phyloP scores from a whole-genome alignment of 2,797 vertebrate genomes.

The Muscicapa comitata region DNA sequence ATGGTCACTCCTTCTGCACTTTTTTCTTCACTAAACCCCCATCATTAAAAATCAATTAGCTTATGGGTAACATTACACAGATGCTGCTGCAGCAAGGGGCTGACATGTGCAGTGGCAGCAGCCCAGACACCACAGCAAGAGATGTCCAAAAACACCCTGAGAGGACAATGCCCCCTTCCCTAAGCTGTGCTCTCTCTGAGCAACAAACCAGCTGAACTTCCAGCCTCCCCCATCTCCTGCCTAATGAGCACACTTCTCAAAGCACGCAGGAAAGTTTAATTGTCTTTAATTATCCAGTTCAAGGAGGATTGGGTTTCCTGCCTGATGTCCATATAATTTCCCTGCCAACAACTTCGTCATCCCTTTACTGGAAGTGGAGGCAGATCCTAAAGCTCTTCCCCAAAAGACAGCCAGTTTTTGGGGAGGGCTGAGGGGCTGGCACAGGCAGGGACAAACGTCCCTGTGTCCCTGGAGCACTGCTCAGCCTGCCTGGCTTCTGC shows the following conservation, averaged over 20 bases:
- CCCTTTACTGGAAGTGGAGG: conserved; percentile 58
- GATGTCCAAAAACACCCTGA: background rate
- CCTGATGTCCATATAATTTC: conserved; percentile 85
- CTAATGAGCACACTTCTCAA: conserved; percentile 89
- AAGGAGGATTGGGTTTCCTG: conserved; percentile 87
- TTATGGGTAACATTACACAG: background rate
- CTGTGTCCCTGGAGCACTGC: background rate
- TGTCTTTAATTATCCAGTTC: conserved; percentile 91
- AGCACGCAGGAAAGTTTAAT: conserved; percentile 91
- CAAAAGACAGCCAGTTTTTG: background rate
- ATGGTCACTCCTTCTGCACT: background rate
- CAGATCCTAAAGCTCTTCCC: conserved; percentile 22
- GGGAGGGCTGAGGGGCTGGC: background rate
- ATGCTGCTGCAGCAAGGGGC: conserved; percentile 9
- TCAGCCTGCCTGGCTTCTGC: background rate
- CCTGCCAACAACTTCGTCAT: conserved; percentile 85
- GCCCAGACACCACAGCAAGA: background rate
- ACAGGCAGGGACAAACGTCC: conserved; percentile 25
- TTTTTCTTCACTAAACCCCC: background rate
- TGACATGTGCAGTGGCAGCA: conserved; percentile 10
- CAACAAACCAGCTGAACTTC: background rate
- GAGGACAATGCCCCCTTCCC: background rate
- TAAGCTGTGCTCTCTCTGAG: background rate
- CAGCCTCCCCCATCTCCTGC: conserved; percentile 71
- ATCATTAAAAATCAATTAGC: conserved; percentile 53